A percentile compares a stretch with the other conserved stretches of the same genome.
Evolutionary conservation across 1,140 invertebrate genomes (phyloP).

Genomic region (Drosophila neocordata): DNA sequence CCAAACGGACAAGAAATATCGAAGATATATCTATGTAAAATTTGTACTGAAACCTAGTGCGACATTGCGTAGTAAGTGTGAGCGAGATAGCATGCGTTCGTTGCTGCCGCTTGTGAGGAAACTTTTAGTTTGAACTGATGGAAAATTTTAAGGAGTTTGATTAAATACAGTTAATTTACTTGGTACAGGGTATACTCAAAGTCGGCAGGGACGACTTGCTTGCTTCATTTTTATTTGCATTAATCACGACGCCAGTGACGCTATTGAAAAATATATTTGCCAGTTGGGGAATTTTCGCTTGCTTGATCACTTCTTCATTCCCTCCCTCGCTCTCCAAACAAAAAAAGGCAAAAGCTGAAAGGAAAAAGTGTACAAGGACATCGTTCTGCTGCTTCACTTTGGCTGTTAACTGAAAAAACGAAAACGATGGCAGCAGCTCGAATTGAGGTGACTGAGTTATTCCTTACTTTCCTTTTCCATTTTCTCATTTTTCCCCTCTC

Average conservation of each 20-base stretch:
- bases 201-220: too few species aligned
- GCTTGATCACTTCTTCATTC: slow-evolving; percentile 23
- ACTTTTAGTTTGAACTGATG: too few species aligned
- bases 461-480: not conserved
- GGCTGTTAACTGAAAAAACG: slow-evolving; percentile 79
- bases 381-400: slow-evolving; percentile 59
- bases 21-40: too few species aligned
- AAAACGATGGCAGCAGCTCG: slow-evolving; percentile 73
- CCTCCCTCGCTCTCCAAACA: slow-evolving; percentile 56
- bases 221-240: slow-evolving; percentile 82
- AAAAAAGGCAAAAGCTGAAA: slow-evolving; percentile 38
- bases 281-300: slow-evolving; percentile 72
- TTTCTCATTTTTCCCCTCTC: not conserved
- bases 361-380: slow-evolving; percentile 53
- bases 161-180: too few species aligned
- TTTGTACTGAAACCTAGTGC: too few species aligned
- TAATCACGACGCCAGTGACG: slow-evolving; percentile 77
- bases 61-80: too few species aligned
- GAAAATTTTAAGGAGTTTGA: too few species aligned
- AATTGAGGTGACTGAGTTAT: not conserved
- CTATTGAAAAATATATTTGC: slow-evolving; percentile 82
- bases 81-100: too few species aligned
- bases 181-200: too few species aligned
- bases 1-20: too few species aligned
- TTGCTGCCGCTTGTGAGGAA: too few species aligned